These are phyloP conservation scores for Malurus splendens DNA, from an alignment of 2,797 vertebrate genomes.

Conservation along the genomic window DNA sequence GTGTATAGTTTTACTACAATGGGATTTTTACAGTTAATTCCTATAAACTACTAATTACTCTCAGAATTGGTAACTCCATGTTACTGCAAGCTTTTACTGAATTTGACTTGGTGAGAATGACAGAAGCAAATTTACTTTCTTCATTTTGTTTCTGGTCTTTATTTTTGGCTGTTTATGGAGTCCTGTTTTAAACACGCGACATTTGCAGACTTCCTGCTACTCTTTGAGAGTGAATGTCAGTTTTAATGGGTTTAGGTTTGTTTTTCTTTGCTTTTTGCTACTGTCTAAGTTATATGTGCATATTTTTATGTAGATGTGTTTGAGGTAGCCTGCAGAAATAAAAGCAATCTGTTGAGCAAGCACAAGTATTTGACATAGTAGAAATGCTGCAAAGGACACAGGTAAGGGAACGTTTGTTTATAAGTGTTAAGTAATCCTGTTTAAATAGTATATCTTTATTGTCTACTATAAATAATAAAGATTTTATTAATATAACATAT, in stretches of 20 bases:
- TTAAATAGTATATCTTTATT: neutral
- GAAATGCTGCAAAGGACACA: neutral
- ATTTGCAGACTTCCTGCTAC: neutral
- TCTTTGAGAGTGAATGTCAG: neutral
- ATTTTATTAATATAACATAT: neutral
- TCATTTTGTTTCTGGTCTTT: neutral
- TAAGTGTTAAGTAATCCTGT: neutral
- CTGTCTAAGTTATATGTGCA: neutral
- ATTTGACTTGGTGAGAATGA: neutral
- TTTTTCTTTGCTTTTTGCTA: neutral
- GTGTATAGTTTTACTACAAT: neutral
- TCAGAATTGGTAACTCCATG: neutral
- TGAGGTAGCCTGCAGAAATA: neutral
- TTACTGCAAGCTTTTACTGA: neutral
- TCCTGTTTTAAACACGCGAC: neutral
- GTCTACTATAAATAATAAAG: neutral
- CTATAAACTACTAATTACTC: neutral
- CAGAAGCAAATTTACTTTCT: neutral
- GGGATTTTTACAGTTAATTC: neutral
- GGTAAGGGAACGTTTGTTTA: neutral
- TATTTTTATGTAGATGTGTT: neutral
- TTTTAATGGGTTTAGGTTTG: neutral
- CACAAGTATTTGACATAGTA: neutral
- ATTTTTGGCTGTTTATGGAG: neutral
- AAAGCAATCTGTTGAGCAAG: neutral